phyloP scores from a whole-genome alignment of 2,113 vertebrate species.

The Fulmarus glacialis region DNA sequence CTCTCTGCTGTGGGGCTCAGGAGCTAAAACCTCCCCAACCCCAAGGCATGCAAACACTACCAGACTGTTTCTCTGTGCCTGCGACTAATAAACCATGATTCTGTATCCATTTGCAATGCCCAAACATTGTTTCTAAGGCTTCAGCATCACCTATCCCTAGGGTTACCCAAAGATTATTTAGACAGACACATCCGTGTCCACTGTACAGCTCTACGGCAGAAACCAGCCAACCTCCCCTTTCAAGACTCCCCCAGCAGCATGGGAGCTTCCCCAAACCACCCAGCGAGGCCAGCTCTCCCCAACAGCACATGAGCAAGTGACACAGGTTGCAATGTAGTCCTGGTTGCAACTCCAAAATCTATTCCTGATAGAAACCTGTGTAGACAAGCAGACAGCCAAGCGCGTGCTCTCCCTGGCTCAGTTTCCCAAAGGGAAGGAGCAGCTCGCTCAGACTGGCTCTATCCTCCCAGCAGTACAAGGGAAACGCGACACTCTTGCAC shows the following conservation, averaged over 20 bases:
- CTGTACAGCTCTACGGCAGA: not conserved
- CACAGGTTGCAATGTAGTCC: rapidly evolving
- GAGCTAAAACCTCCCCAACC: rapidly evolving
- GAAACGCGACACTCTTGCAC: not conserved
- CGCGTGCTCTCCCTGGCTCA: not conserved
- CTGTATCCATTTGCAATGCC: not conserved
- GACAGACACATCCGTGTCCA: rapidly evolving
- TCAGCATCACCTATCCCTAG: too few species aligned
- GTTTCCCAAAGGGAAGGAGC: not conserved
- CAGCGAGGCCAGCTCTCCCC: not conserved
- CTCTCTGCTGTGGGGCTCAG: not conserved
- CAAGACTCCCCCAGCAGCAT: not conserved
- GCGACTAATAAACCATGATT: not conserved
- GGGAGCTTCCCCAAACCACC: not conserved
- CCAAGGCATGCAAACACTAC: not conserved
- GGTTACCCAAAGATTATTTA: not conserved
- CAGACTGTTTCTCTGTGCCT: not conserved
- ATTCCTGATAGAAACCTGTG: not conserved
- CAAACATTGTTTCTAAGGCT: not conserved
- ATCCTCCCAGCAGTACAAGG: not conserved
- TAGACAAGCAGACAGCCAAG: not conserved
- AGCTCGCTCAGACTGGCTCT: not conserved
- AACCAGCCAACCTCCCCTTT: not conserved
- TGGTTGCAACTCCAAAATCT: not conserved
- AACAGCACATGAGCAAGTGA: rapidly evolving